Conservation (phyloP, 1,140 invertebrate genomes). For the Hycleus cichorii region DNA sequence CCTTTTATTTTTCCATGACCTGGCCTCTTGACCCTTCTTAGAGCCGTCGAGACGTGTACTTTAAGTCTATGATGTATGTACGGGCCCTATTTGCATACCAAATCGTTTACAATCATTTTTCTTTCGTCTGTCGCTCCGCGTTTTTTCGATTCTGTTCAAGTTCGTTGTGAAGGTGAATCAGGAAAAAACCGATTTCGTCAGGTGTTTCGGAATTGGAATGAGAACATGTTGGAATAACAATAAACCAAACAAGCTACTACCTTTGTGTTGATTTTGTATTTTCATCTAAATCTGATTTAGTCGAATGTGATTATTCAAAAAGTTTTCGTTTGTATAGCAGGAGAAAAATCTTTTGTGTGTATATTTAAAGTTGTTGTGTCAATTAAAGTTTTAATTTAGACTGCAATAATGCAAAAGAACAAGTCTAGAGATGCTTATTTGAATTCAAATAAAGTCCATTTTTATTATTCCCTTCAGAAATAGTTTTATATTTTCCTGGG, state of each 20-base stretch:
- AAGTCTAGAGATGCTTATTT: no score
- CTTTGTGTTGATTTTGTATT: neutral
- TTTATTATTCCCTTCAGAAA: no score
- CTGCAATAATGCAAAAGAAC: no score
- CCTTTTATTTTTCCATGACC: constrained; percentile 14
- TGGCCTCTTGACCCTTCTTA: constrained; percentile 11
- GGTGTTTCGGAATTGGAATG: no score
- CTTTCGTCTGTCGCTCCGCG: neutral
- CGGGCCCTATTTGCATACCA: constrained; percentile 22
- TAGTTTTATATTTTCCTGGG: constrained; percentile 10
- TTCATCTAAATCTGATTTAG: neutral
- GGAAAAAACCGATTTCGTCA: no score
- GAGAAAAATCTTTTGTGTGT: no score
- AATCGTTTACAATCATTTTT: constrained; percentile 13
- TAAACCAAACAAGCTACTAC: neutral
- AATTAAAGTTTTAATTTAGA: neutral
- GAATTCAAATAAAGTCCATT: no score
- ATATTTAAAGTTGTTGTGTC: neutral
- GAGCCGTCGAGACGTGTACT: constrained; percentile 20
- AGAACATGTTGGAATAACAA: neutral
- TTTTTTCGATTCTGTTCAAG: neutral
- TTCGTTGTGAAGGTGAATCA: neutral
- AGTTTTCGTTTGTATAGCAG: no score
- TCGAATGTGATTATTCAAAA: no score
- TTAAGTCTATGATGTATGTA: constrained; percentile 24